These are phyloP conservation scores for Lasioglossum albipes DNA, from an alignment of 1,140 invertebrate species.

Conservation along the genomic window DNA sequence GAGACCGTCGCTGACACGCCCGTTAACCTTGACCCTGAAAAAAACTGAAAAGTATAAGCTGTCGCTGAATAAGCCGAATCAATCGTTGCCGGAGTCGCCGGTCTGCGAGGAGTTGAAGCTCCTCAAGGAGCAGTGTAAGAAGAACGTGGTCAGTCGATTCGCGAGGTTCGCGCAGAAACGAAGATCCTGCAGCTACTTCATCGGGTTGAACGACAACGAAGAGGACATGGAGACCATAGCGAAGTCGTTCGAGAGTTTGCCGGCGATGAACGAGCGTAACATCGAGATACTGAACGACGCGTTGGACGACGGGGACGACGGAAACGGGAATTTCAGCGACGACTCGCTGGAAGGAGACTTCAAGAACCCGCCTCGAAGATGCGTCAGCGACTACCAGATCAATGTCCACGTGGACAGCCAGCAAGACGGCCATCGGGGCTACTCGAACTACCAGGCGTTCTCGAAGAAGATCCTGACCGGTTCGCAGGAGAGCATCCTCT, in stretches of 20 bases:
- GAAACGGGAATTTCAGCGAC: slow-evolving; percentile 86
- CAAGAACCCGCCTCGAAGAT: slow-evolving; percentile 82
- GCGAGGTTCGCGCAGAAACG: slow-evolving; percentile 75
- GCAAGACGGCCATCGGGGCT: slow-evolving; percentile 58
- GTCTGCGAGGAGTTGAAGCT: slow-evolving; percentile 78
- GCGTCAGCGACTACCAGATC: slow-evolving; percentile 89
- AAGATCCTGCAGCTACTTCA: slow-evolving; percentile 77
- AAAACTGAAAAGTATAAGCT: slow-evolving; percentile 79
- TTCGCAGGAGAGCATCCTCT: slow-evolving; percentile 89
- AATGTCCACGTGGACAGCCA: slow-evolving; percentile 77
- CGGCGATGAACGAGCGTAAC: slow-evolving; percentile 74
- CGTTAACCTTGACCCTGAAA: slow-evolving; percentile 73
- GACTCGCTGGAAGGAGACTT: slow-evolving; percentile 88
- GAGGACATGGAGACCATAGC: slow-evolving; percentile 72
- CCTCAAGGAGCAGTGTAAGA: slow-evolving; percentile 72
- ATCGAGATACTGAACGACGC: slow-evolving; percentile 54
- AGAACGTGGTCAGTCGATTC: slow-evolving; percentile 67
- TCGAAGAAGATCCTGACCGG: slow-evolving; percentile 70
- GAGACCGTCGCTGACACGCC: slow-evolving; percentile 64
- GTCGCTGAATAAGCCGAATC: slow-evolving; percentile 74
- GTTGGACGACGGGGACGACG: slow-evolving; percentile 67
- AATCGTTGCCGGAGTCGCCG: slow-evolving; percentile 79
- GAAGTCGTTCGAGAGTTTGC: slow-evolving; percentile 75
- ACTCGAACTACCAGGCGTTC: slow-evolving; percentile 62
- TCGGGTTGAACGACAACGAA: slow-evolving; percentile 74